Base-by-base conservation (phyloP, 92 coral and sea anemone species). In the Pocillopora meandrina region DNA sequence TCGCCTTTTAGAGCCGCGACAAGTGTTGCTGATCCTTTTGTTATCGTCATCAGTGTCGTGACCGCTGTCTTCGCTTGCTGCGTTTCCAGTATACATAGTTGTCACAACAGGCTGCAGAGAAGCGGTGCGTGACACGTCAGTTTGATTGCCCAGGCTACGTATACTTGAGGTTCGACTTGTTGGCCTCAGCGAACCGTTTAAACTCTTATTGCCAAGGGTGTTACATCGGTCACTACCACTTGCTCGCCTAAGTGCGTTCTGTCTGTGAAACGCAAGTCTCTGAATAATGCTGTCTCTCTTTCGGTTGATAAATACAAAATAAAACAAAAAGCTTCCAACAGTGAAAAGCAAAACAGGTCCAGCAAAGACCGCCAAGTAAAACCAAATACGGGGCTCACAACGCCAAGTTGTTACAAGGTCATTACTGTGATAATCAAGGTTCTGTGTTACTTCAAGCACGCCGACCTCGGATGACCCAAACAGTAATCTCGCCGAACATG, bases 321-420 rank as follows among this genome's bases (percentile, higher is more conserved):
- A 92, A 70, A 88, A 68, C 26, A 90, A 56, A 42, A 90, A 64
- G 14, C 87, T 84, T 42, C 75, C 84, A 17, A 83, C 73, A 34
- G 77, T 57, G 42, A 80, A 85, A 21, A 86, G 21, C 23, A 92
- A 71, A 61, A 87, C 87, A 11, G 91, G 89, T 21, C 95, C 98
- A 4, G 82, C 93, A 49, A 94, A 94, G 11, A 90, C 93, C 61
- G 95, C 95, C 7, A 90, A 56, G 64, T 87, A 92, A 79, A 94
- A 94, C 98, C 98, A 94, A 77, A 92, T 80, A 12, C 98, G 92
- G 26, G 98, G 93, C 82, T 87, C 90, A 72, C 98, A 94, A 12
- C 72, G 80, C 98, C 98, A 94, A 58, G 89, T 87, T 65, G 89
- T 71, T 55, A 77, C 74, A 81, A 81, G 61, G 63, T 83, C 75